Evolutionary conservation across 2,113 vertebrate genomes (phyloP), one percentile per base, ranked within the genome.

Genomic region (Mellivora capensis): DNA sequence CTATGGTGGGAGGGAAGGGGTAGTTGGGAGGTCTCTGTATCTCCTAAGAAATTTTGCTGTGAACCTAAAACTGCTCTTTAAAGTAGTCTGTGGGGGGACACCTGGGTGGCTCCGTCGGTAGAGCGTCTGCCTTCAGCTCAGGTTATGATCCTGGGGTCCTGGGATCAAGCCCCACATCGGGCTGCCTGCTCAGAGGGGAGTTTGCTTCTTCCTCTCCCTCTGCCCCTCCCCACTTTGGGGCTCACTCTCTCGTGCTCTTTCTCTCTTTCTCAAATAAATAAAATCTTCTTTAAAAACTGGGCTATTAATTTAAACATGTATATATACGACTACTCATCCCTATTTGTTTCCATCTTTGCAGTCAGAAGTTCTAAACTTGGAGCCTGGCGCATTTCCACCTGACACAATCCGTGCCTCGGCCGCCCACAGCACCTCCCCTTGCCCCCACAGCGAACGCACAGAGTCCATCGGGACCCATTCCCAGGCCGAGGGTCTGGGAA

Each of bases 391-490:
- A 0, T 44, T 54, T 64, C 42, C 54, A 42, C 3, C 54, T 4
- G 21, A 29, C 1, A 18, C 3, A 20, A 20, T 25, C 23, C n/a
- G 77, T 13, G 2, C 12, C 62, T 31, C 29, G 6, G 62, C 29
- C 4, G 8, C 77, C 27, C 34, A 27, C 95, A 3, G 47, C 62
- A 17, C 62, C 57, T 31, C 52, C 42, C 2, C 7, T 14, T 76
- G 25, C 39, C 39, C 4, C 27, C 1, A 0, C 1, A 21, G 5
- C 6, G 7, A 80, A 52, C 81, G 14, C 62, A 23, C 2, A 39
- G 72, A 79, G 42, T 23, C 54, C 15, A 0, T 13, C 52, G 14
- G 31, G 4, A 23, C 9, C 13, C 54, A 47, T 39, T 29, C 37
- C 64, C 52, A 9, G 88, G 21, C 0, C 1, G 62, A 12, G 54